These are phyloP conservation scores for Mythimna vitellina DNA, from an alignment of 2,888 invertebrate genomes.

Conservation along the genomic window DNA sequence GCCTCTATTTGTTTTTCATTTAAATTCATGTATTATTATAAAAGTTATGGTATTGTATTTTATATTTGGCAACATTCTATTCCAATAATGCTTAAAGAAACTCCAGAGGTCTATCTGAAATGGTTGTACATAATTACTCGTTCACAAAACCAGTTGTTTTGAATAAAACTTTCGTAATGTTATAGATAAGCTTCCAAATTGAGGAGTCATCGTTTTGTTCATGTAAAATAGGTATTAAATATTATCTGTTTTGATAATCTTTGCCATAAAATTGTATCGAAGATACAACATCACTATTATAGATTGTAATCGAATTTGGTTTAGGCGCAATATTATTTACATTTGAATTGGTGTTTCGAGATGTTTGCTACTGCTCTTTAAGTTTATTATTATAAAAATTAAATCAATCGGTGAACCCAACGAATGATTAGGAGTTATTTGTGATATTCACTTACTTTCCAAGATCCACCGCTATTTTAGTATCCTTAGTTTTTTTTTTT, in stretches of 20 bases:
- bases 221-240: slow-evolving; percentile 55
- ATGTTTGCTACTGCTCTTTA: slow-evolving; percentile 28
- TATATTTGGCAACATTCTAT: not conserved
- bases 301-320: slow-evolving; percentile 53
- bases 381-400: slow-evolving; percentile 4
- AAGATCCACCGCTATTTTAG: too few species aligned
- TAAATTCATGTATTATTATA: not conserved
- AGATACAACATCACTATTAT: slow-evolving; percentile 50
- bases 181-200: slow-evolving; percentile 67
- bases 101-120: slow-evolving; percentile 62
- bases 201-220: slow-evolving; percentile 57
- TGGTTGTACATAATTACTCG: slow-evolving; percentile 70
- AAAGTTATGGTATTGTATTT: not conserved
- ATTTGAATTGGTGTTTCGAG: slow-evolving; percentile 29
- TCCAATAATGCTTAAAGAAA: slow-evolving; percentile 63
- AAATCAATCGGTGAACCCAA: not conserved
- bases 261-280: slow-evolving; percentile 56
- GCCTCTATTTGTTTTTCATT: too few species aligned
- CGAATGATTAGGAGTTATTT: not conserved
- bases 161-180: slow-evolving; percentile 70
- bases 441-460: not conserved
- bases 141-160: slow-evolving; percentile 70
- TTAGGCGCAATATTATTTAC: slow-evolving; percentile 23
- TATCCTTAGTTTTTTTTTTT: too few species aligned
- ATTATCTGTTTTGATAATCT: slow-evolving; percentile 59